Evolutionary conservation across 2,888 invertebrate genomes (phyloP), one percentile per base, ranked within the genome.

Genomic region (Drosophila sordidula): DNA sequence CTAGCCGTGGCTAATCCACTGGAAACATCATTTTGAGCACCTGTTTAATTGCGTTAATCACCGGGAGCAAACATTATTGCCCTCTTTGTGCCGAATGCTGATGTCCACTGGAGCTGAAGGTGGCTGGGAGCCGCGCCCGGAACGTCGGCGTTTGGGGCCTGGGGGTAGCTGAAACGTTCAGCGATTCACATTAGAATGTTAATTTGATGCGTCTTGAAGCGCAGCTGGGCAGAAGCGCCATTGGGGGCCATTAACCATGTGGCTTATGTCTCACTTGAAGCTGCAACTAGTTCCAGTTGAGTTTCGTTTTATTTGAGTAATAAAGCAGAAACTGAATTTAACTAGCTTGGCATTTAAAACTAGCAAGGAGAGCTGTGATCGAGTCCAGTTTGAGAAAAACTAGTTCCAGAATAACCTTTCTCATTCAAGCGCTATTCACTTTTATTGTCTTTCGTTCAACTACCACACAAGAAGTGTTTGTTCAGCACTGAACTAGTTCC

Each of bases 11-110:
- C 78, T 90, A 90, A 91, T 90, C 90, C 86, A 87, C 55, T 82
- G 81, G 80, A 84, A 91, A 89, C 88, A 85, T 82, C 90, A 90
- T 90, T 91, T 81, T 78, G 88, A 91, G 89, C 90, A 90, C 91
- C 91, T 90, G 90, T 85, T 89, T 91, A 90, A 91, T 91, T 91
- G 89, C 90, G 83, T 89, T 90, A 90, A 91, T 91, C 90, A 88
- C 86, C 84, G 70, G 69, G 50, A 84, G 81, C 87, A 84, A 87
- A 75, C 83, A 78, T 83, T 84, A 84, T 80, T 67, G 74, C 62
- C 80, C 61, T 45, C 56, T 34, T 34, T 44, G 45, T 11, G n/a
- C 18, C 49, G n/a, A 25, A 44, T 36, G 49, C 39, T 58, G 54
- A 61, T 62, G 71, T 56, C 55, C 70, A 62, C 44, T 51, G 55